Base-by-base conservation (phyloP, 2,113 vertebrate genomes). In the Heteronetta atricapilla region DNA sequence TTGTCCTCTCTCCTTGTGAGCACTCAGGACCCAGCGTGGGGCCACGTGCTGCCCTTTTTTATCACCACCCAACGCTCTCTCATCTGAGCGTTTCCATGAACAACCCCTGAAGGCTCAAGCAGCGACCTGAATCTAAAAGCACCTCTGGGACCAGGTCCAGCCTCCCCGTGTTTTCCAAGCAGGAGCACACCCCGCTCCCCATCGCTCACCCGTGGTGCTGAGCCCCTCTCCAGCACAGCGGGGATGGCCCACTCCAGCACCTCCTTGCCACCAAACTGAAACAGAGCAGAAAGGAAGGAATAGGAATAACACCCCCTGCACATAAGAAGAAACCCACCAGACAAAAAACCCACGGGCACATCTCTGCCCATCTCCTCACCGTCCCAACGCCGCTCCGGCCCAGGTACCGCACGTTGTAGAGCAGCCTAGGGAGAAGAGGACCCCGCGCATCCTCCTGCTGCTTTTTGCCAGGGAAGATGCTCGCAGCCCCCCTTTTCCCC, bases 231-330 rank as follows among this genome's bases (percentile, higher is more conserved):
- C 86, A 98, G 76, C 77, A 98, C 97, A 0, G 93, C 79, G 4
- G 97, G 93, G 62, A 98, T 98, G 14, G 97, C 98, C 13, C 68
- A 15, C 82, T 98, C 98, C 82, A 99, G 86, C 63, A 98, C 98
- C 76, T 98, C 98, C 88, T 98, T 98, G 64, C 98, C 98, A 64
- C 99, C 98, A 10, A 92, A 96, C 98, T 99, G 84, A 89, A 97
- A 85, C 0, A 8, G 62, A 78, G 60, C 1, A 0, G 36, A 40
- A 63, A 75, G 22, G 19, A 55, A 11, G 59, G 48, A 44, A 60
- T 46, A 60, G 88, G 46, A 48, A 21, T 11, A 22, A 48, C 46
- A 11, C 10, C 23, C 22, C 58, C 29, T 1, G 0, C 13, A 44
- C 1, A 0, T 4, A 22, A 55, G 53, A 69, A 73, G 20, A 78